Evolutionary conservation across 2,888 invertebrate genomes (phyloP).

Genomic region (Platynereis dumerilii): DNA sequence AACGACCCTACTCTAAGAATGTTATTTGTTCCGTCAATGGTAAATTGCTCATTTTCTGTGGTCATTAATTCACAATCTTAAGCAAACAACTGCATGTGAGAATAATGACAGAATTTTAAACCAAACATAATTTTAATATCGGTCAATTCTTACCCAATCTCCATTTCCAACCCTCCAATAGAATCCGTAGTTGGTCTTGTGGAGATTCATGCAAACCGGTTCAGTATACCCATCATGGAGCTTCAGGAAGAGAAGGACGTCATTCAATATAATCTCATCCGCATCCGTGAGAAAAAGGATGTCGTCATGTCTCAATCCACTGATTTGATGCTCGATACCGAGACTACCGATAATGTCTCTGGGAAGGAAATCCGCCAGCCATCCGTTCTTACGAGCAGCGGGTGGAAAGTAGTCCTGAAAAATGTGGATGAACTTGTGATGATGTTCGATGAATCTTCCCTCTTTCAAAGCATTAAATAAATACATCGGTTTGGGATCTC

Average conservation of each 20-base stretch:
- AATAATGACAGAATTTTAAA: too few species aligned
- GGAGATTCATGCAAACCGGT: background rate
- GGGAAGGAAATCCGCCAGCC: slow-evolving; percentile 1
- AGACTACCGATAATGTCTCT: background rate
- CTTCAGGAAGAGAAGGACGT: background rate
- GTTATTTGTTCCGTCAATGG: too few species aligned
- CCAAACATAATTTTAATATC: too few species aligned
- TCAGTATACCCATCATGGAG: slow-evolving; percentile 5
- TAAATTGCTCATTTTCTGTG: too few species aligned
- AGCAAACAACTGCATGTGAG: too few species aligned
- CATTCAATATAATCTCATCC: background rate
- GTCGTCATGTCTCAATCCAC: background rate
- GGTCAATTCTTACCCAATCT: background rate
- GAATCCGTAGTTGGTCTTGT: background rate
- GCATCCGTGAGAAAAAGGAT: background rate
- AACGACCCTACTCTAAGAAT: too few species aligned
- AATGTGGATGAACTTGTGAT: slow-evolving; percentile 3
- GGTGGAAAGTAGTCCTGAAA: slow-evolving; percentile 3
- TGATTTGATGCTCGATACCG: background rate
- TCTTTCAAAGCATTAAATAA: background rate
- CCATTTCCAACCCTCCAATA: slow-evolving; percentile 7
- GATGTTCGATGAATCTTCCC: background rate
- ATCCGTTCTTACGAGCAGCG: background rate
- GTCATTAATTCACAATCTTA: too few species aligned
- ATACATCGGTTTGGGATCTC: background rate